Percentiles rank a stretch among this genome's conserved stretches.
phyloP scores from a whole-genome alignment of 2,888 invertebrate genomes.

The Alloplasta piceator region DNA sequence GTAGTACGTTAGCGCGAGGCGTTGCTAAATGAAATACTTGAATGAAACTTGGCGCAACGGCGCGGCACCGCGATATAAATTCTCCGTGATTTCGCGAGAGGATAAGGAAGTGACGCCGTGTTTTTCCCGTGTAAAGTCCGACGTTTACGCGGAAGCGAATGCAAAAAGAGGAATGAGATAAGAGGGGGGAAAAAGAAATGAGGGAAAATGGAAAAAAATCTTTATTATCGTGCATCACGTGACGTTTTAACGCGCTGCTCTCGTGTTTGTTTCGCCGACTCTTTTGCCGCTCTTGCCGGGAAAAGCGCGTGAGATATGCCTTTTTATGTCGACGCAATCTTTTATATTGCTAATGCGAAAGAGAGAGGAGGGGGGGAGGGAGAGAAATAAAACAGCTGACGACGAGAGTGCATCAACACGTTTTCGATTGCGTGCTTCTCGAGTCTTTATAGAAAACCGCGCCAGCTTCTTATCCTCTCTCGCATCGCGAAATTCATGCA shows the following conservation, averaged over 20 bases:
- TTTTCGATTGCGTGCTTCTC: slow-evolving; percentile 40
- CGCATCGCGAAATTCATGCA: slow-evolving; percentile 34
- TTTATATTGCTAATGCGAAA: slow-evolving; percentile 39
- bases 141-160: slow-evolving; percentile 5
- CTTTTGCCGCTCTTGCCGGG: neutral
- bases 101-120: slow-evolving; percentile 64
- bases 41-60: slow-evolving; percentile 69
- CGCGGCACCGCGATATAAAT: neutral
- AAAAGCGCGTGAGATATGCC: neutral
- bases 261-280: slow-evolving; percentile 30
- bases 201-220: slow-evolving; percentile 20
- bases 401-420: slow-evolving; percentile 20
- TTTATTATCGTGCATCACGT: slow-evolving; percentile 67
- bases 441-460: slow-evolving; percentile 1
- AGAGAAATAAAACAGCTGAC: slow-evolving; percentile 42
- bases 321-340: slow-evolving; percentile 26
- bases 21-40: slow-evolving; percentile 71
- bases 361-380: neutral
- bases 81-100: slow-evolving; percentile 69
- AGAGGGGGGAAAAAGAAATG: slow-evolving; percentile 24
- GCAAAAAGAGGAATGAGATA: slow-evolving; percentile 13
- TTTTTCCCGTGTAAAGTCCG: slow-evolving; percentile 3
- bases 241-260: slow-evolving; percentile 30
- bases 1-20: slow-evolving; percentile 24
- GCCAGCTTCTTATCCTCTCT: slow-evolving; percentile 7